A percentile compares a stretch with the other conserved stretches of the same genome.
phyloP scores from a whole-genome alignment of 2,113 vertebrate species.

The Rhadina sibilatrix region DNA sequence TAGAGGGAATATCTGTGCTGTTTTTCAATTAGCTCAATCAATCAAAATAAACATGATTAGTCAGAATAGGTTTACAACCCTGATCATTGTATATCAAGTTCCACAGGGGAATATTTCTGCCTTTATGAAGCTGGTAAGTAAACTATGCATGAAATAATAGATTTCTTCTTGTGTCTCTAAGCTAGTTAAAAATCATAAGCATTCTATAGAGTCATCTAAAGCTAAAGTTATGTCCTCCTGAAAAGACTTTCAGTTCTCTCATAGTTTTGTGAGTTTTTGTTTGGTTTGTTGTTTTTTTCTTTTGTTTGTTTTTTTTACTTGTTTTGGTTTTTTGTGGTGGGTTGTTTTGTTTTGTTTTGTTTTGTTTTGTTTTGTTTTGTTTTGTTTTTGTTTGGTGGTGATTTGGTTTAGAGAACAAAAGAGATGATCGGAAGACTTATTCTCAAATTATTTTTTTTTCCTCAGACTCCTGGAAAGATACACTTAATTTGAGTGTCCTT shows the following conservation, averaged over 20 bases:
- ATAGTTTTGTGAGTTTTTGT: fast-evolving
- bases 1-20: slow-evolving; percentile 25
- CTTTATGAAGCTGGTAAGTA: slow-evolving; percentile 3
- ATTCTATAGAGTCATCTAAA: not conserved
- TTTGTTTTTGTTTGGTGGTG: not conserved
- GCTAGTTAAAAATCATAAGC: not conserved
- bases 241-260: not conserved
- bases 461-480: not conserved
- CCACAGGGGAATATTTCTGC: not conserved
- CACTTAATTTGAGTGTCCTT: not conserved
- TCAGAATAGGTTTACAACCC: slow-evolving; percentile 31
- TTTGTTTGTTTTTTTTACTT: too few species aligned
- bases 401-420: not conserved
- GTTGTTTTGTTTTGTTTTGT: too few species aligned
- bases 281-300: too few species aligned
- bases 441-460: not conserved
- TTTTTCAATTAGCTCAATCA: slow-evolving; percentile 67
- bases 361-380: too few species aligned
- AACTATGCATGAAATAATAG: slow-evolving; percentile 11
- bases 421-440: not conserved
- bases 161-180: not conserved
- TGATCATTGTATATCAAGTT: not conserved
- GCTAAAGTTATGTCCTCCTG: not conserved
- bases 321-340: too few species aligned
- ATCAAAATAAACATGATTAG: slow-evolving; percentile 58